Percentiles rank a stretch among this genome's conserved stretches.
Evolutionary conservation across 2,888 invertebrate genomes (phyloP).

Genomic region (Onthophagus sagittarius): DNA sequence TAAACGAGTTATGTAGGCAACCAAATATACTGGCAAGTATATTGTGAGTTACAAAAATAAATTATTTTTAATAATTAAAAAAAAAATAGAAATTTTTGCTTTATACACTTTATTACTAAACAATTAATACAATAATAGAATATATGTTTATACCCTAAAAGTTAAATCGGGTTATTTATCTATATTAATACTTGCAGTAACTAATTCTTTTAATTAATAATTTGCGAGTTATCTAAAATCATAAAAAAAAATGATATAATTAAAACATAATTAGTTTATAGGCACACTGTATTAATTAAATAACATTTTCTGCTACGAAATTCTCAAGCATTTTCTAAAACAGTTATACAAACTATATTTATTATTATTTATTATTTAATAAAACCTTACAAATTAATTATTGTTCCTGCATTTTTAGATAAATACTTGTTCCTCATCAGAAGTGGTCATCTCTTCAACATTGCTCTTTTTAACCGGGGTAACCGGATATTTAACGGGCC

Average conservation of each 20-base stretch:
- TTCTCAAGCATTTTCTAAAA: conserved; percentile 18
- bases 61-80: too few relatives aligned
- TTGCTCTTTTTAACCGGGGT: conserved; percentile 58
- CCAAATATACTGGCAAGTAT: too few relatives aligned
- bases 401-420: conserved; percentile 44
- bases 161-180: background rate
- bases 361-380: background rate
- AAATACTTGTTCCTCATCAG: conserved; percentile 65
- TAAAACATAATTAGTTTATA: conserved; percentile 21
- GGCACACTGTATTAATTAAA: conserved; percentile 33
- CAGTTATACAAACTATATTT: conserved; percentile 11
- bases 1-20: too few relatives aligned
- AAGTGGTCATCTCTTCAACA: conserved; percentile 50
- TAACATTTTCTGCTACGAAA: conserved; percentile 25
- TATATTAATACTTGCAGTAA: background rate
- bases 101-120: conserved; percentile 16
- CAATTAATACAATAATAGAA: conserved; percentile 15
- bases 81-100: too few relatives aligned
- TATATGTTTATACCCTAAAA: background rate
- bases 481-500: conserved; percentile 62
- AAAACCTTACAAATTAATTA: conserved; percentile 9
- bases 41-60: too few relatives aligned
- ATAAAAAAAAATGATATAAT: background rate
- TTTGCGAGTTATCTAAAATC: background rate
- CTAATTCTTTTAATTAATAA: background rate